Evolutionary conservation across 2,797 vertebrate species (phyloP), one percentile per base, ranked within the genome.

Genomic region (Sebastes vulpes): DNA sequence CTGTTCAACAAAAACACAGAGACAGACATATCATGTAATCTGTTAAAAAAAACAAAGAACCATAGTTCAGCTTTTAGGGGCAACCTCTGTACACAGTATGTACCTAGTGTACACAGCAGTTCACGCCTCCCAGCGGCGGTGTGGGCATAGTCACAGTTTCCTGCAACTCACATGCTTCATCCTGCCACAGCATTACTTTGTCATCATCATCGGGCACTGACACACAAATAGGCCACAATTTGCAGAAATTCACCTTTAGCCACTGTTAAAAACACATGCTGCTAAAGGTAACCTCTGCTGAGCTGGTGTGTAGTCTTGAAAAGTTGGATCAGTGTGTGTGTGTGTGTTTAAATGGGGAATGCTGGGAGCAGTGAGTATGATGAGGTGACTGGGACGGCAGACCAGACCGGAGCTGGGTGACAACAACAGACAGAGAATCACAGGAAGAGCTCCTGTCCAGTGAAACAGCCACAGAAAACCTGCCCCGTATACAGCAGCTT

Each of bases 361-460:
- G 70, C 79, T 77, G 71, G 48, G 48, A 80, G 46, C 74, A 71
- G 81, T 75, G 83, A 85, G 81, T 58, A 42, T 76, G 72, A 86
- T 60, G 72, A 81, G 79, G 81, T 9, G 77, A 92, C 82, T 76
- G 75, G 42, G 83, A 84, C 54, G 5, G 46, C 71, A 82, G 81
- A 86, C 75, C 90, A 88, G 64, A 90, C 90, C 57, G 46, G 26
- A 85, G 85, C 91, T 84, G 86, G 76, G 84, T 73, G 77, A 65
- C 20, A 81, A 74, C 16, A 65, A 79, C 65, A 75, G 46, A 82
- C 56, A 72, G 63, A 77, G 73, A 76, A 23, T 64, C 75, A 72
- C 64, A 65, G 72, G 67, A 29, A 75, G 61, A 35, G 18, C 59
- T 70, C 28, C 65, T 57, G 66, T 82, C 25, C 64, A 65, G 63